Percentiles rank a stretch among this genome's conserved stretches.
Conservation (phyloP, 1,140 invertebrate species). For the Odontomachus brunneus region DNA sequence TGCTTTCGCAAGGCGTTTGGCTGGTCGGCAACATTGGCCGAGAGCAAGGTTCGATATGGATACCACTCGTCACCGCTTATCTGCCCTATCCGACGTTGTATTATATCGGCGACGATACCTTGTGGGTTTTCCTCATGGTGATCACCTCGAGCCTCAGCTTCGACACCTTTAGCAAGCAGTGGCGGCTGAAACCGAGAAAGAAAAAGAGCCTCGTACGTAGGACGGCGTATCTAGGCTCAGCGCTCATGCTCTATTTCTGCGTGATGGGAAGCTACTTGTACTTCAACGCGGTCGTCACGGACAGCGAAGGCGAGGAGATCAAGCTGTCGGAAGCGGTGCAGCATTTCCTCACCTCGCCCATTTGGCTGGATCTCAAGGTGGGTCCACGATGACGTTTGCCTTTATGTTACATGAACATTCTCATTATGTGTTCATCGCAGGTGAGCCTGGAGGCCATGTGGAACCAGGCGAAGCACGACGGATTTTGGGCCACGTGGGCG, state of each 20-base stretch:
- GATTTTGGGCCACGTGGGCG: constrained; percentile 93
- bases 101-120: constrained; percentile 89
- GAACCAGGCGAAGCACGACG: constrained; percentile 91
- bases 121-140: constrained; percentile 89
- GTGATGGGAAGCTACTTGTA: constrained; percentile 93
- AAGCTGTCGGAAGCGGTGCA: constrained; percentile 94
- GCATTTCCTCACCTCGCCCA: constrained; percentile 96
- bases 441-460: constrained; percentile 89
- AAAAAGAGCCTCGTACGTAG: constrained; percentile 84
- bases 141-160: constrained; percentile 88
- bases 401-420: not conserved
- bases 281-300: constrained; percentile 95
- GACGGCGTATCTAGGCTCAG: constrained; percentile 86
- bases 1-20: constrained; percentile 90
- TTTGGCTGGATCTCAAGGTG: constrained; percentile 88
- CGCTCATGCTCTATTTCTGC: constrained; percentile 89
- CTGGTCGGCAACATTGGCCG: constrained; percentile 95
- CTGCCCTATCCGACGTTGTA: constrained; percentile 88
- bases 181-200: constrained; percentile 88
- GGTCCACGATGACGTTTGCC: not conserved
- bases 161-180: constrained; percentile 91
- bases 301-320: constrained; percentile 94
- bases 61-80: constrained; percentile 90
- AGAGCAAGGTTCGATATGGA: constrained; percentile 89
- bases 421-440: constrained; percentile 69